Evolutionary conservation across 2,888 invertebrate species (phyloP), one percentile per base, ranked within the genome.

Genomic region (Erebia epiphron): DNA sequence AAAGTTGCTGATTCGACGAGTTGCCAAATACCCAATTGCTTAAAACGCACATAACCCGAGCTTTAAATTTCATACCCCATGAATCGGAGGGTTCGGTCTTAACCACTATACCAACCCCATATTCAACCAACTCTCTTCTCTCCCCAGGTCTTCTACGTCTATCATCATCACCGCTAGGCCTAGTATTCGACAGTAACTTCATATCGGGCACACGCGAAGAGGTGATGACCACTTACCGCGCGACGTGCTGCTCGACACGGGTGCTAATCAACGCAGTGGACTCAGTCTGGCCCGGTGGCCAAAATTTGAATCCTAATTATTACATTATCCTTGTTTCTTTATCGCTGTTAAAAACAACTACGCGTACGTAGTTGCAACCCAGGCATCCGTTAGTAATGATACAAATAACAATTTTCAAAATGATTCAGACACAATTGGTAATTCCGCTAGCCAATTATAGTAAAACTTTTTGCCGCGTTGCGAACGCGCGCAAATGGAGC

Each of bases 191-290:
- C 46, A 91, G 93, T 56, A 94, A 85, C 78, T 97, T 96, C 81
- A 94, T 95, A 10, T 91, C 96, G 0, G 97, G 97, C 1, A 95
- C 96, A 0, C 94, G 94, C 46, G 95, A 95, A 46, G 94, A 95
- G 49, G 94, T 97, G 1, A 90, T 90, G 14, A 96, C 96, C 0
- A 94, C 94, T 3, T 97, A 96, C 82, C 93, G 95, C 18, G 95
- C 96, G 0, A 95, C 95, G 0, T 97, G 97, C 82, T 97, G 97
- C 82, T 94, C 95, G 8, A 95, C 96, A 0, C 93, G 95, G 65
- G 93, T 97, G 0, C 90, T 95, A 52, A 85, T 97, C 5, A 95
- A 94, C 1, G 97, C 96, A 0, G 94, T 94, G 11, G 97, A 97
- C 82, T 87, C 96, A 0, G 2, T 21, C 21, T 21, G 21, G 21